Evolutionary conservation across 2,888 invertebrate species (phyloP).

Genomic region (Brachypterus glaber): DNA sequence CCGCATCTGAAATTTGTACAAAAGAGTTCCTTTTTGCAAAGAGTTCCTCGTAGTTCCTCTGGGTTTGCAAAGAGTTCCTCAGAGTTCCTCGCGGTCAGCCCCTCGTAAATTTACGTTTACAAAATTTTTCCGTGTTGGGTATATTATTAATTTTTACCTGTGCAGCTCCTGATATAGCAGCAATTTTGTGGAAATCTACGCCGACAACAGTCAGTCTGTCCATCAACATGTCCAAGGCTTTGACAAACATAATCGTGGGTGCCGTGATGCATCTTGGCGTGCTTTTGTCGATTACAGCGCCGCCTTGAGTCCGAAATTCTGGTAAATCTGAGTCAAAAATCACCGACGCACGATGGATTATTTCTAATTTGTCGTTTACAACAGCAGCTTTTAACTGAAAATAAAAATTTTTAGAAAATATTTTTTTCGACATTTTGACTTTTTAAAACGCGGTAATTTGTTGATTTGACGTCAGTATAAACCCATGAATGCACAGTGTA

Average conservation of each 20-base stretch:
- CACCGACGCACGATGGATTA: conserved; percentile 71
- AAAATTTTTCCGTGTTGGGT: too few species aligned
- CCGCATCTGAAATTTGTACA: too few species aligned
- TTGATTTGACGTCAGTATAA: too few species aligned
- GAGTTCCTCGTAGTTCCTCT: too few species aligned
- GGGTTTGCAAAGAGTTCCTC: too few species aligned
- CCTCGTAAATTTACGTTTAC: too few species aligned
- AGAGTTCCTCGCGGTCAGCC: too few species aligned
- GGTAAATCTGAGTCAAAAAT: conserved; percentile 88
- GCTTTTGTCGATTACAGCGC: conserved; percentile 46
- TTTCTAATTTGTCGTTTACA: conserved; percentile 60
- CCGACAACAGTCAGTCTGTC: conserved; percentile 72
- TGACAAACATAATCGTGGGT: conserved; percentile 90
- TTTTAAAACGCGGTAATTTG: too few species aligned
- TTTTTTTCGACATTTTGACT: too few species aligned
- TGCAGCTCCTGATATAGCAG: conserved; percentile 80
- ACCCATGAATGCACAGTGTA: too few species aligned
- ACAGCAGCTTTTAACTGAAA: conserved; percentile 83
- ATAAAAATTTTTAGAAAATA: too few species aligned
- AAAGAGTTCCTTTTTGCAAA: too few species aligned
- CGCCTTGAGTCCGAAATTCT: conserved; percentile 71
- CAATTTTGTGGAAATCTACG: conserved; percentile 74
- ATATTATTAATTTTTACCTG: conserved; percentile 61
- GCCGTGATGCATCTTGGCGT: conserved; percentile 55
- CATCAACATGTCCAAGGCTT: conserved; percentile 85